Evolutionary conservation across 2,797 vertebrate species (phyloP), one percentile per base, ranked within the genome.

Genomic region (Diglossa cyanea): DNA sequence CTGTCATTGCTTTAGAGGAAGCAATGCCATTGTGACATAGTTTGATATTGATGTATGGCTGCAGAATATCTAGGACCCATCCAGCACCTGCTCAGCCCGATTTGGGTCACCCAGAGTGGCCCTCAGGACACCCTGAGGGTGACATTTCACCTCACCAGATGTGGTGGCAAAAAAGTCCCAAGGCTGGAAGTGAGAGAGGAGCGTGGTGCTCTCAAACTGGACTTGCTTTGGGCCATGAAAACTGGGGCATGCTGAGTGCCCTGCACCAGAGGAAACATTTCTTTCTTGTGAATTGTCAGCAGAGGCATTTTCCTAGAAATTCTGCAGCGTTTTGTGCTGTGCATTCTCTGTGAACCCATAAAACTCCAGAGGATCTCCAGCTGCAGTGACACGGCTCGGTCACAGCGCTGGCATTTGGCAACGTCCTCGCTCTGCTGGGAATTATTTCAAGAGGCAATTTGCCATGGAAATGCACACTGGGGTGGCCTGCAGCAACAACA

Each of bases 291-390:
- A 93, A 40, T 5, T 86, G 79, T 50, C 88, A 75, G 2, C 80
- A 78, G 54, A 75, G 79, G 20, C 17, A 0, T 67, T 91, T 94
- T 91, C 81, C 68, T 93, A 67, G 72, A 94, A 85, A 88, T 60
- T 10, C 7, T 65, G 58, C 37, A 12, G 68, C 18, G 20, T 77
- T 80, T 21, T 88, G 30, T 63, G 66, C 77, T 24, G 61, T 55
- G 45, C 17, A n/a, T 82, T 93, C 89, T 82, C 78, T 31, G 17
- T 8, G 71, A 67, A 33, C 26, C 65, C 96, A 86, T 53, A 44
- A 94, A 77, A 45, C 72, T 63, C 63, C 63, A 86, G 90, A 86
- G 62, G 53, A 83, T 54, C 82, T 86, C 78, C 93, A 94, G 84
- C 77, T 79, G 88, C 17, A 73, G 75, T 9, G 77, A 86, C 1